Conservation (phyloP, 2,797 vertebrate genomes). For the Anabacerthia variegaticeps region DNA sequence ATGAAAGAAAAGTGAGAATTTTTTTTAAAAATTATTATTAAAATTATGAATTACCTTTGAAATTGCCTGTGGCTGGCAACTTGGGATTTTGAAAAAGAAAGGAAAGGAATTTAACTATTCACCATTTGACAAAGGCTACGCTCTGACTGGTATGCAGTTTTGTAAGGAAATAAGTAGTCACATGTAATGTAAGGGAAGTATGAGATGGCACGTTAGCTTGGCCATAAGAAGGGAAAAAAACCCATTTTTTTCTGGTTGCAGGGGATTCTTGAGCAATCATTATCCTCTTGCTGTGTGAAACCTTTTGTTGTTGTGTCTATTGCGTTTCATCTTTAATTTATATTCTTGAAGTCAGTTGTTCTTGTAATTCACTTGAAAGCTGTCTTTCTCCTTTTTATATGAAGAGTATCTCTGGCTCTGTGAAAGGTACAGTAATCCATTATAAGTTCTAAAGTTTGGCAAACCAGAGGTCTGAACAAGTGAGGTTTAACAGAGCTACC, state of each 20-base stretch:
- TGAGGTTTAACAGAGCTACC: background rate
- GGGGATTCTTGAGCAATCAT: background rate
- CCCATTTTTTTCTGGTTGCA: background rate
- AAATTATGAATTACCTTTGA: background rate
- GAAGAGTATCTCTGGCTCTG: background rate
- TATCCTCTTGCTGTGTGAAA: background rate
- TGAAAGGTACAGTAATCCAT: background rate
- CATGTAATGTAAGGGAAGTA: background rate
- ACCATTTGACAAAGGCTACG: background rate
- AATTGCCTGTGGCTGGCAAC: background rate
- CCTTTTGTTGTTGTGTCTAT: background rate
- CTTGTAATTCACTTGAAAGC: background rate
- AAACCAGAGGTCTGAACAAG: background rate
- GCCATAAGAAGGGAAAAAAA: background rate
- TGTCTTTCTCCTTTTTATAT: background rate
- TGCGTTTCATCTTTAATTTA: background rate
- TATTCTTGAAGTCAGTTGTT: background rate
- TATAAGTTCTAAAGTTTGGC: background rate
- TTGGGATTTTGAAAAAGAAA: background rate
- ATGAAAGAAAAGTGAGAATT: background rate
- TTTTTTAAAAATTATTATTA: background rate
- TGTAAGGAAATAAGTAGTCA: background rate
- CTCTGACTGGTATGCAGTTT: background rate
- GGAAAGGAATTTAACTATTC: background rate
- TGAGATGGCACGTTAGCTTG: background rate